phyloP scores from a whole-genome alignment of 2,888 invertebrate genomes.

The Amiota minor region DNA sequence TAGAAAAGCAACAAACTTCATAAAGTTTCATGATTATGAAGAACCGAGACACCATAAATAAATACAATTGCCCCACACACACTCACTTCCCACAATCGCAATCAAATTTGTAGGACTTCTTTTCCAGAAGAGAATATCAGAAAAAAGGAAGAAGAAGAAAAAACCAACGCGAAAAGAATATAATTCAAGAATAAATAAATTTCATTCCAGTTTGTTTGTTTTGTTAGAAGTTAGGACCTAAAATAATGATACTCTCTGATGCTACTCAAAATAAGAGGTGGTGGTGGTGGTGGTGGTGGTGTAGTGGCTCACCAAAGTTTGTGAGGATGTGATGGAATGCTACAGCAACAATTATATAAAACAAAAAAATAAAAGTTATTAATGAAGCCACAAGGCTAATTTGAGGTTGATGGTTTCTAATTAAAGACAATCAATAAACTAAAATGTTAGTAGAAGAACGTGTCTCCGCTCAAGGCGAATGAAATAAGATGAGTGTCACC shows the following conservation, averaged over 20 bases:
- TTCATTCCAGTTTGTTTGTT: constrained; percentile 14
- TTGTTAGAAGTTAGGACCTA: no score
- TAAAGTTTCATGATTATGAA: constrained; percentile 47
- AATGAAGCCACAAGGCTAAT: constrained; percentile 61
- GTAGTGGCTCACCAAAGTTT: no score
- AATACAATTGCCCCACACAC: not conserved
- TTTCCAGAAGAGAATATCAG: not conserved
- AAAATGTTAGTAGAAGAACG: constrained; percentile 42
- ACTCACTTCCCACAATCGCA: no score
- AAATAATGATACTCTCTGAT: no score
- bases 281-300: no score
- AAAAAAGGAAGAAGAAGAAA: not conserved
- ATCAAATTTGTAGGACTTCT: no score
- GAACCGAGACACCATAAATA: constrained; percentile 41
- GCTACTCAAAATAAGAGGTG: no score
- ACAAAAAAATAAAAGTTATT: constrained; percentile 58
- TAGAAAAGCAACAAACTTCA: constrained; percentile 24
- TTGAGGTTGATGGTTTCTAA: constrained; percentile 63
- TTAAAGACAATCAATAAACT: constrained; percentile 63
- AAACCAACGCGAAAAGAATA: constrained; percentile 37
- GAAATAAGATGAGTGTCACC: not conserved
- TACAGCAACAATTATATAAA: no score
- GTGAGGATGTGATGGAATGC: no score
- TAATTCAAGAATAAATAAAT: constrained; percentile 48
- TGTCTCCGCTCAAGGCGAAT: not conserved